Evolutionary conservation across 2,888 invertebrate species (phyloP).

Genomic region (Lepetodrilus schrolli): DNA sequence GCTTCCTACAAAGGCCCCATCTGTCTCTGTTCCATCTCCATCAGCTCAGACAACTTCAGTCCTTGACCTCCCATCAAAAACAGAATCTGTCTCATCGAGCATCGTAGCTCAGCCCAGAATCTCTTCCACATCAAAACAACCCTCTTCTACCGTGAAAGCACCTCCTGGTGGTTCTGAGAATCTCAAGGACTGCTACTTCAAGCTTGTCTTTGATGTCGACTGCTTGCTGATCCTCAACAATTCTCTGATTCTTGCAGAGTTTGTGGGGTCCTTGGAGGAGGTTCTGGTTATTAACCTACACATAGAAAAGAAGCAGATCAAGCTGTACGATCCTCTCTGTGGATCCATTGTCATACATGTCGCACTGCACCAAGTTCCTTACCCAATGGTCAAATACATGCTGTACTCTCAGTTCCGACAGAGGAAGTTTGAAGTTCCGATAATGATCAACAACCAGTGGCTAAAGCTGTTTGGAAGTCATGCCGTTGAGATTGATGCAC

Average conservation of each 20-base stretch:
- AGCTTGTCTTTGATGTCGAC: slow-evolving; percentile 37
- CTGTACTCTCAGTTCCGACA: slow-evolving; percentile 20
- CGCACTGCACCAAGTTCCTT: slow-evolving; percentile 32
- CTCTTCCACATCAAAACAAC: background rate
- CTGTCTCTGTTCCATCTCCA: background rate
- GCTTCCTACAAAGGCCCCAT: background rate
- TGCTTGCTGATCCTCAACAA: slow-evolving; percentile 37
- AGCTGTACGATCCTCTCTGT: slow-evolving; percentile 43
- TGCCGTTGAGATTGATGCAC: slow-evolving; percentile 33
- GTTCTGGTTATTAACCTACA: slow-evolving; percentile 36
- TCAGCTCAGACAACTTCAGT: background rate
- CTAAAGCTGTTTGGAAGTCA: slow-evolving; percentile 36
- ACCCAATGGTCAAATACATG: slow-evolving; percentile 22
- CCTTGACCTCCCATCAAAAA: background rate
- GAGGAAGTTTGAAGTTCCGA: slow-evolving; percentile 39
- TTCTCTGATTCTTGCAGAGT: slow-evolving; percentile 39
- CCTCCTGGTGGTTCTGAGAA: background rate
- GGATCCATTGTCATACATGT: slow-evolving; percentile 35
- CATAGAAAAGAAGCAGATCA: slow-evolving; percentile 33
- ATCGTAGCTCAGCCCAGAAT: background rate
- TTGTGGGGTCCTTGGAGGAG: slow-evolving; percentile 43
- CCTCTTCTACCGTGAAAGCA: background rate
- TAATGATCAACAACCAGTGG: slow-evolving; percentile 39
- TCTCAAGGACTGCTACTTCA: slow-evolving; percentile 29
- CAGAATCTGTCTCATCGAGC: background rate